Percentiles rank a stretch among this genome's conserved stretches.
Conservation (phyloP, 2,888 invertebrate species). For the Acrobasis consociella region DNA sequence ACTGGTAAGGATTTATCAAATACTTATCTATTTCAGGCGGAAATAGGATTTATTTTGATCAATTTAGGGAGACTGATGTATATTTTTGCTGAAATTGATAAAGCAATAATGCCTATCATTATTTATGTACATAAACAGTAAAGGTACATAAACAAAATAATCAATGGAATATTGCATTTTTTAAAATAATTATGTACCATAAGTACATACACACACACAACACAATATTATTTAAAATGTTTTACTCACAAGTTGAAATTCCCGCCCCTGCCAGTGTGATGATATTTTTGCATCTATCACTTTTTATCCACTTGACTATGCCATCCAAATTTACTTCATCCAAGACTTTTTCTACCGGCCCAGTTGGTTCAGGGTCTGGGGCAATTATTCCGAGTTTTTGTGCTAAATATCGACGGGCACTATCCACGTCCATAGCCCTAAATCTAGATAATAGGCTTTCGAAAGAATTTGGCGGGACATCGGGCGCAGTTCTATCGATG, state of each 20-base stretch:
- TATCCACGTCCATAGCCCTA: slow-evolving; percentile 83
- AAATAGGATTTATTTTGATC: no score
- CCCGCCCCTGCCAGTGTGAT: slow-evolving; percentile 98
- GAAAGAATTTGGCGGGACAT: slow-evolving; percentile 67
- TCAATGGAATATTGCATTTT: no score
- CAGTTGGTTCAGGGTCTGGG: slow-evolving; percentile 49
- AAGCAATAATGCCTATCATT: no score
- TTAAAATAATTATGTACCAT: no score
- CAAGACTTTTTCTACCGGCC: slow-evolving; percentile 77
- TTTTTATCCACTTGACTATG: slow-evolving; percentile 90
- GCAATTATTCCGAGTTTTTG: slow-evolving; percentile 9
- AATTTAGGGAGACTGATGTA: no score
- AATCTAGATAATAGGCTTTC: slow-evolving; percentile 62
- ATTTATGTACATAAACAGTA: neutral
- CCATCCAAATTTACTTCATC: slow-evolving; percentile 89
- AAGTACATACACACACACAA: neutral
- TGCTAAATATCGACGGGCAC: slow-evolving; percentile 84
- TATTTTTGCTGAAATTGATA: no score
- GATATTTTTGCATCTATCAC: slow-evolving; percentile 90
- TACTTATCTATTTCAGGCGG: neutral
- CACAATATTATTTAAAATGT: slow-evolving; percentile 5
- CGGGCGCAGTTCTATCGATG: slow-evolving; percentile 45
- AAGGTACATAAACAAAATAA: neutral
- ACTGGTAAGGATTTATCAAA: neutral
- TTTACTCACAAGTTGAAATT: slow-evolving; percentile 94